Conservation (phyloP, 1,140 invertebrate species). For the Aradophagus sp. region DNA sequence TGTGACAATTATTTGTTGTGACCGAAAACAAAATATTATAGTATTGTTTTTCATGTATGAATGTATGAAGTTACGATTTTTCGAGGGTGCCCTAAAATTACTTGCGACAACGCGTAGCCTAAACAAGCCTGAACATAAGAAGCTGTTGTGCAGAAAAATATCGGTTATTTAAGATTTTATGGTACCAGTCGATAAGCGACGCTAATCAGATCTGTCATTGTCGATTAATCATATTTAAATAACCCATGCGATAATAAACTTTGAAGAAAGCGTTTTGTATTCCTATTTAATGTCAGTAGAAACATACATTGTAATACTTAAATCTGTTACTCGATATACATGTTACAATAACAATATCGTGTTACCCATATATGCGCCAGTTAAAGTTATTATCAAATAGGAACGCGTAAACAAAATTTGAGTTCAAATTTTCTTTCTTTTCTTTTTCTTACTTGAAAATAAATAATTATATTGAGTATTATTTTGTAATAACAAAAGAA, state of each 20-base stretch:
- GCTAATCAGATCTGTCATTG: constrained; percentile 59
- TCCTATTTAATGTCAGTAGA: constrained; percentile 16
- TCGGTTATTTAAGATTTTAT: constrained; percentile 34
- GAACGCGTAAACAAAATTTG: no score
- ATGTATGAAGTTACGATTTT: no score
- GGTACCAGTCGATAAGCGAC: constrained; percentile 32
- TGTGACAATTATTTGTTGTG: no score
- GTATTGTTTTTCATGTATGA: no score
- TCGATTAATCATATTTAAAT: constrained; percentile 56
- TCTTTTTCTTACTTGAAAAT: no score
- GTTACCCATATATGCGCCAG: constrained; percentile 1
- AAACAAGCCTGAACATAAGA: constrained; percentile 17
- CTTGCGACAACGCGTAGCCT: constrained; percentile 22
- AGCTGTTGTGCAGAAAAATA: neutral
- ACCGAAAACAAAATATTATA: no score
- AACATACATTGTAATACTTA: constrained; percentile 35
- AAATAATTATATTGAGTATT: no score
- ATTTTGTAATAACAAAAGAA: no score
- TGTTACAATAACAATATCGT: constrained; percentile 24
- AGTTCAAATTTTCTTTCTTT: no score
- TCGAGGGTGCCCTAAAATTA: constrained; percentile 4
- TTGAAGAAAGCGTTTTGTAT: constrained; percentile 36
- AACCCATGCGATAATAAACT: constrained; percentile 31
- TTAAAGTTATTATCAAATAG: constrained; percentile 12
- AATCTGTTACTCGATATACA: constrained; percentile 21